Conservation (phyloP, 2,113 vertebrate species). For the Delphinus delphis region DNA sequence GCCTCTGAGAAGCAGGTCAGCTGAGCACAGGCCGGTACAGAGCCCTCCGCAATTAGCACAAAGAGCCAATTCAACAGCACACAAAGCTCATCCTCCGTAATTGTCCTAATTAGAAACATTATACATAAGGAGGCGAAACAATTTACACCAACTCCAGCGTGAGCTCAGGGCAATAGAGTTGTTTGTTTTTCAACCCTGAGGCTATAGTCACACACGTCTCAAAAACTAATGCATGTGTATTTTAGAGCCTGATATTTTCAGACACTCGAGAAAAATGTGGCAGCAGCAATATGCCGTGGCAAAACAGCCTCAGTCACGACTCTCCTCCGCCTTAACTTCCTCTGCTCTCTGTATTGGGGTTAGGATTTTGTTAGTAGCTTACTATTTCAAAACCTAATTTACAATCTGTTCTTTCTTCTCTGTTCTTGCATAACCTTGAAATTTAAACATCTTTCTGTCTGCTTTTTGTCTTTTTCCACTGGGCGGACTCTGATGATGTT, state of each 20-base stretch:
- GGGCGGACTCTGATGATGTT: neutral
- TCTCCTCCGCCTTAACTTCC: neutral
- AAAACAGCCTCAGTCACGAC: neutral
- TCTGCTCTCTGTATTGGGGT: neutral
- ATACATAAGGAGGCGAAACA: slow-evolving; percentile 19
- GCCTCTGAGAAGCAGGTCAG: slow-evolving; percentile 10
- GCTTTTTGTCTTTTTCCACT: neutral
- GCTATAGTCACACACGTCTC: slow-evolving; percentile 26
- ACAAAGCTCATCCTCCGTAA: slow-evolving; percentile 45
- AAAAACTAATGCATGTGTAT: neutral
- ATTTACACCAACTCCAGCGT: neutral
- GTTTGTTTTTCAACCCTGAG: slow-evolving; percentile 55
- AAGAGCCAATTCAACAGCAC: slow-evolving; percentile 42
- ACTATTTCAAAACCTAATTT: neutral
- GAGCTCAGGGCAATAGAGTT: slow-evolving; percentile 45
- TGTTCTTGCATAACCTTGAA: neutral
- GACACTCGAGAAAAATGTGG: neutral
- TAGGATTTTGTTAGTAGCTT: slow-evolving; percentile 37
- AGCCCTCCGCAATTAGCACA: slow-evolving; percentile 48
- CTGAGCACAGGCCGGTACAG: neutral
- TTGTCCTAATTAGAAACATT: slow-evolving; percentile 55
- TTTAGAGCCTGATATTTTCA: slow-evolving; percentile 30
- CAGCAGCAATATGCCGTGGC: neutral
- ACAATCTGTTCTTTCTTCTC: neutral
- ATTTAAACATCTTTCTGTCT: neutral